Conservation (phyloP, 2,797 vertebrate species). For the Phoebastria nigripes region DNA sequence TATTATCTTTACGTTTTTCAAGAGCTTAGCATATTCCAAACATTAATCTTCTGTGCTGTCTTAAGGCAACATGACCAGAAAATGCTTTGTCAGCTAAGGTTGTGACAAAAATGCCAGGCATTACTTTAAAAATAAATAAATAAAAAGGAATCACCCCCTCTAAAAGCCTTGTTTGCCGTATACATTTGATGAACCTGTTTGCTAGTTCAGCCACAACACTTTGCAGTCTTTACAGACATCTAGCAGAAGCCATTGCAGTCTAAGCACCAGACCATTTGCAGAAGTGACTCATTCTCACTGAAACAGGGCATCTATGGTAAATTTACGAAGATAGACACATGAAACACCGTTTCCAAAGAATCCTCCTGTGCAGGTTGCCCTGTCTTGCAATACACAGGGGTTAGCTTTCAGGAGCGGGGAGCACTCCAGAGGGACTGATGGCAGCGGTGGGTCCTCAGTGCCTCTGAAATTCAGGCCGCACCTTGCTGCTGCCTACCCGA, state of each 20-base stretch:
- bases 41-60: constrained; percentile 66
- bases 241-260: background rate
- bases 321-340: background rate
- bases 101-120: constrained; percentile 45
- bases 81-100: constrained; percentile 61
- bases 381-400: background rate
- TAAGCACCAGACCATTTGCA: background rate
- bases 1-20: constrained; percentile 64
- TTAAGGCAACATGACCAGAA: constrained; percentile 46
- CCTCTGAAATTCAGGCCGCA: background rate
- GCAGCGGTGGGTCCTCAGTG: accelerated
- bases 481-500: accelerated
- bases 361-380: background rate
- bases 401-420: background rate
- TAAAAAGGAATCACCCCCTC: background rate
- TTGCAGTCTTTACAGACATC: background rate
- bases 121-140: constrained; percentile 3
- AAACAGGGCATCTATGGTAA: background rate
- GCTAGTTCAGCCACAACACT: constrained; percentile 27
- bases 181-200: background rate
- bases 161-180: background rate
- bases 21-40: constrained; percentile 66
- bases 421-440: background rate
- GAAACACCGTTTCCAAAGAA: background rate
- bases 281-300: background rate